phyloP scores from a whole-genome alignment of 2,797 vertebrate species.

The Pteropus rufus region DNA sequence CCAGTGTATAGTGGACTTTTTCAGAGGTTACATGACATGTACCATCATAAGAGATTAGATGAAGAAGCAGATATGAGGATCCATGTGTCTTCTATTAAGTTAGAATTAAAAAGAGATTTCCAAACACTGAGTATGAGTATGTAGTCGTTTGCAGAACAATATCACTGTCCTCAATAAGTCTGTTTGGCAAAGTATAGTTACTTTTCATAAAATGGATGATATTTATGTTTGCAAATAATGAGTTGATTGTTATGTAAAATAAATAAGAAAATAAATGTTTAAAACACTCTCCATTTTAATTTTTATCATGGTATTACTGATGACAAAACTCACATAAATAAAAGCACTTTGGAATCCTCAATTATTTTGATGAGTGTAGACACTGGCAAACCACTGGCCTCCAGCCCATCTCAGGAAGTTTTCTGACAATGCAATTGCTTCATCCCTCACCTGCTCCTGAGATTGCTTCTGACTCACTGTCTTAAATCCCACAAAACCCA shows the following conservation, averaged over 20 bases:
- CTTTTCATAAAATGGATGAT: neutral
- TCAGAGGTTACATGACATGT: too few species aligned
- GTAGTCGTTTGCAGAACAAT: neutral
- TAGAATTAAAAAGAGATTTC: neutral
- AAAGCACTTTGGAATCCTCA: neutral
- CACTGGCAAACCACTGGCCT: too few species aligned
- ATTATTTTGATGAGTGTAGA: neutral
- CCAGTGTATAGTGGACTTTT: neutral
- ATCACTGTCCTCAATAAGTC: neutral
- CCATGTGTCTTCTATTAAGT: neutral
- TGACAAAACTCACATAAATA: neutral
- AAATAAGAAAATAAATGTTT: neutral
- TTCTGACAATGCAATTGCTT: neutral
- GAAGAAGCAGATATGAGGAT: neutral
- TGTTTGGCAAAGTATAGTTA: neutral
- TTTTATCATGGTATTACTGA: neutral
- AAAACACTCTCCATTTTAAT: neutral
- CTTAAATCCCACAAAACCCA: neutral
- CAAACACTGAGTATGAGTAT: neutral
- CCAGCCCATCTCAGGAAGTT: neutral
- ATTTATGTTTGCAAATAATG: neutral
- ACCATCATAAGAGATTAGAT: neutral
- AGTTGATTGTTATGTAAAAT: neutral
- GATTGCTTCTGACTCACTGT: neutral
- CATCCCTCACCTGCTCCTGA: accelerated